These are phyloP conservation scores for Peromyscus eremicus DNA, from an alignment of 2,797 vertebrate species.

Conservation along the genomic window DNA sequence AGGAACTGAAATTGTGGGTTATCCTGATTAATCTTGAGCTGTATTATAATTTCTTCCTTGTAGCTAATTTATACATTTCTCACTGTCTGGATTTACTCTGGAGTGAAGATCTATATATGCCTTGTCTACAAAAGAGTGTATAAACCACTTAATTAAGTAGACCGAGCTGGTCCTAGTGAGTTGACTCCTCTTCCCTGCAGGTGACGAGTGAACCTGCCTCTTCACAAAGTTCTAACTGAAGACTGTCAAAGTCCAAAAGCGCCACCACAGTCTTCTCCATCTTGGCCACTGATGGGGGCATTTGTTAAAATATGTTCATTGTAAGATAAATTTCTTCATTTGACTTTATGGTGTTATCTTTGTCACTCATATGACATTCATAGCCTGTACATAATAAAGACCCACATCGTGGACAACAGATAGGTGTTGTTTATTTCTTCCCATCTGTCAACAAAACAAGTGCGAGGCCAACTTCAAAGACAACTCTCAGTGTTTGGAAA, in stretches of 20 bases:
- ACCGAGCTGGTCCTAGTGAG: too few species aligned
- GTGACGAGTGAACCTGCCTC: not conserved
- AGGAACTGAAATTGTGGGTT: not conserved
- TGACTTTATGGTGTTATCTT: not conserved
- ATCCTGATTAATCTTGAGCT: not conserved
- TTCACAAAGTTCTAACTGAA: not conserved
- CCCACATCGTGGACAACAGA: not conserved
- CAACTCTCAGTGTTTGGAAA: not conserved
- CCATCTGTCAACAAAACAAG: not conserved
- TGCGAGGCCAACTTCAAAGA: not conserved
- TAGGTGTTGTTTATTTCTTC: not conserved
- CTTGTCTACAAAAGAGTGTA: not conserved
- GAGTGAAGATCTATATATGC: not conserved
- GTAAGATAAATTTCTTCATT: not conserved
- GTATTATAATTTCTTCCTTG: not conserved
- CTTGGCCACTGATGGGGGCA: not conserved
- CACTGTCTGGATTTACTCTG: not conserved
- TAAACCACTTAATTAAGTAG: not conserved
- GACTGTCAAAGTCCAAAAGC: not conserved
- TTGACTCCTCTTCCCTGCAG: too few species aligned
- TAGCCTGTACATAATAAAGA: not conserved
- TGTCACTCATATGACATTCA: not conserved
- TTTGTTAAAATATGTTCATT: not conserved
- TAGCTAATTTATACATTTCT: not conserved
- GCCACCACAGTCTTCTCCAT: not conserved